Percentiles rank a stretch among this genome's conserved stretches.
Conservation (phyloP, 2,888 invertebrate genomes). For the Atethmia centrago region DNA sequence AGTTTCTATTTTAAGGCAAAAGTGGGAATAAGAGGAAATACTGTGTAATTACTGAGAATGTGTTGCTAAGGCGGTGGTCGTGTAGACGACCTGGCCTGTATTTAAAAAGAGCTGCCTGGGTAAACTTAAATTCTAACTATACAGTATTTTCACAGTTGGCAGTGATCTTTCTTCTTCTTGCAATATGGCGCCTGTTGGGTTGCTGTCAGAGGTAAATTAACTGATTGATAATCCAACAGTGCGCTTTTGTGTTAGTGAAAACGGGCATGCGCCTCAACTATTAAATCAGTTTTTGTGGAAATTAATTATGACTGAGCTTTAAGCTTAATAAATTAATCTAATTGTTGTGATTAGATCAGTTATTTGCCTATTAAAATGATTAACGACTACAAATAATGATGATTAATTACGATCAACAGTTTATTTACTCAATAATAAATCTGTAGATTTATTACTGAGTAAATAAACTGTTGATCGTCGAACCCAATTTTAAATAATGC, state of each 20-base stretch:
- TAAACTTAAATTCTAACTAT: not conserved
- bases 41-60: slow-evolving; percentile 25
- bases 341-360: slow-evolving; percentile 4
- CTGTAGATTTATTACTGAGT: too few relatives aligned
- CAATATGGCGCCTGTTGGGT: too few relatives aligned
- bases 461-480: too few relatives aligned
- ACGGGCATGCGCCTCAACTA: not conserved
- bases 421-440: not conserved
- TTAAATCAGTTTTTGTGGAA: not conserved
- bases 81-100: not conserved
- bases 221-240: not conserved
- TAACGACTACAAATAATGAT: not conserved
- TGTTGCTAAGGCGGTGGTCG: slow-evolving; percentile 22
- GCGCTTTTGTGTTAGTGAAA: not conserved
- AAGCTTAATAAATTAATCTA: not conserved
- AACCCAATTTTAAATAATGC: slow-evolving; percentile 16
- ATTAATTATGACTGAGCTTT: not conserved
- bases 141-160: not conserved
- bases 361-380: slow-evolving; percentile 13
- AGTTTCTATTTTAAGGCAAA: slow-evolving; percentile 22
- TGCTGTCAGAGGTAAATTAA: too few relatives aligned
- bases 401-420: not conserved
- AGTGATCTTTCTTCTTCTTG: not conserved
- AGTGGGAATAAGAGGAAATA: slow-evolving; percentile 33
- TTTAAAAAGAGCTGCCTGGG: not conserved